phyloP scores from a whole-genome alignment of 2,888 invertebrate genomes.

The Sphaeridia pumilis region DNA sequence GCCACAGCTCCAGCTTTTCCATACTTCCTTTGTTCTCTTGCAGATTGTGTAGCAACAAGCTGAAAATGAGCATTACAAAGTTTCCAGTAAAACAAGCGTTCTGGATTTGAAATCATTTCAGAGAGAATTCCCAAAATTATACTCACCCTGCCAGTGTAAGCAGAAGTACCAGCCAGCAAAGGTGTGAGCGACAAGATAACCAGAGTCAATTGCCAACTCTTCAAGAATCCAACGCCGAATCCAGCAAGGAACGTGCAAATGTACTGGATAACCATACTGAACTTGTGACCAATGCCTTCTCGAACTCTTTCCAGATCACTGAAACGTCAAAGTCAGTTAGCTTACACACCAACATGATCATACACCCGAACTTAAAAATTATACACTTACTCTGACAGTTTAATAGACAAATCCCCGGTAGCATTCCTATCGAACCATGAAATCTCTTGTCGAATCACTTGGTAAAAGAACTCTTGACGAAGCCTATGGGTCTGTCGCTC shows the following conservation, averaged over 20 bases:
- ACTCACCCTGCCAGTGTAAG: constrained; percentile 40
- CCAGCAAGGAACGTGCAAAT: constrained; percentile 41
- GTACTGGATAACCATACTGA: constrained; percentile 42
- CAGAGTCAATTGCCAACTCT: constrained; percentile 47
- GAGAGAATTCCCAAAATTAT: no score
- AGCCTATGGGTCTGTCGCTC: constrained; percentile 41
- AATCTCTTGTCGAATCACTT: constrained; percentile 40
- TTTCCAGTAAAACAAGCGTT: not conserved
- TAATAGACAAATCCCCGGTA: constrained; percentile 43
- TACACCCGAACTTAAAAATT: not conserved
- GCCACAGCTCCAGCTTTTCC: constrained; percentile 43
- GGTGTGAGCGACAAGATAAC: constrained; percentile 47
- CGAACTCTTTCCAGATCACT: constrained; percentile 45
- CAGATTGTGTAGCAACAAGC: constrained; percentile 42
- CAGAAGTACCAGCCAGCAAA: constrained; percentile 40
- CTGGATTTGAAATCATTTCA: no score
- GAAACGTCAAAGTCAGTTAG: constrained; percentile 19
- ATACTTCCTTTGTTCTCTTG: constrained; percentile 43
- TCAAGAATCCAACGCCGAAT: constrained; percentile 43
- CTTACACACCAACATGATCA: not conserved
- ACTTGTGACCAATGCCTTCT: constrained; percentile 45
- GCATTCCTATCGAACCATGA: constrained; percentile 41
- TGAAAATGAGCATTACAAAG: constrained; percentile 29
- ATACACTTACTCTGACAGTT: constrained; percentile 43
- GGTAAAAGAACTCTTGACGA: constrained; percentile 39